These are phyloP conservation scores for Electrona antarctica DNA, from an alignment of 2,113 vertebrate species.

Conservation along the genomic window DNA sequence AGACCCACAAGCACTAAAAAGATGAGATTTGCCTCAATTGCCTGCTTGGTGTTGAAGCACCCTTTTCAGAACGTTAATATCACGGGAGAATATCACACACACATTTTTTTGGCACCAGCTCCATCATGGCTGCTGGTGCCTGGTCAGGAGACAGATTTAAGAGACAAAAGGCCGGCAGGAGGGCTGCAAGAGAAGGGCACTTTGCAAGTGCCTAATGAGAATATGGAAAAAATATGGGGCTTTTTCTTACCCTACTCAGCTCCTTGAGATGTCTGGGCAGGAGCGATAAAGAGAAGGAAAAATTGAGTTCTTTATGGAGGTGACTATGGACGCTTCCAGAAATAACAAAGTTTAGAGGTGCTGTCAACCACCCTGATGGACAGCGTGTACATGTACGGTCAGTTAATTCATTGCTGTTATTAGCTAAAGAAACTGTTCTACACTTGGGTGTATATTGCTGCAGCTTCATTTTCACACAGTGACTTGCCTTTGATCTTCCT, in stretches of 20 bases:
- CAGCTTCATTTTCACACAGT: slow-evolving; percentile 7
- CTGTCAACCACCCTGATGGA: slow-evolving; percentile 29
- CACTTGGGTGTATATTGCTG: not conserved
- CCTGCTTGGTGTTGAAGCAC: slow-evolving; percentile 42
- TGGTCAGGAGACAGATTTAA: slow-evolving; percentile 68
- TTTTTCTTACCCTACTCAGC: slow-evolving; percentile 52
- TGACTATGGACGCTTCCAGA: slow-evolving; percentile 32
- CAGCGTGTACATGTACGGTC: slow-evolving; percentile 16
- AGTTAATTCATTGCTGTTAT: slow-evolving; percentile 16
- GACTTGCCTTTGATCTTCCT: not conserved
- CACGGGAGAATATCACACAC: slow-evolving; percentile 47
- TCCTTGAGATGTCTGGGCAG: slow-evolving; percentile 53
- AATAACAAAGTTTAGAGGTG: slow-evolving; percentile 49
- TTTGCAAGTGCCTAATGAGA: slow-evolving; percentile 66
- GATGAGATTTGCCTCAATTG: slow-evolving; percentile 26
- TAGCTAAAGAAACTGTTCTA: slow-evolving; percentile 18
- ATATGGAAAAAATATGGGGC: slow-evolving; percentile 57
- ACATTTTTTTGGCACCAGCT: slow-evolving; percentile 50
- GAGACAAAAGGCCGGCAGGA: slow-evolving; percentile 58
- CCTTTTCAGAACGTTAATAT: slow-evolving; percentile 57
- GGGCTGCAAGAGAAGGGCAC: slow-evolving; percentile 18
- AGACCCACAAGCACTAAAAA: slow-evolving; percentile 18
- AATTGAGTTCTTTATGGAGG: slow-evolving; percentile 46
- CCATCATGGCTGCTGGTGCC: slow-evolving; percentile 48
- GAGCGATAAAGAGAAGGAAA: slow-evolving; percentile 57